These are phyloP conservation scores for Macaca fascicularis DNA, from an alignment of 2,113 vertebrate species.

Conservation along the genomic window T2T-MFA8v1.1 NC_088375.1:148212501-148213000, in stretches of 20 bases:
- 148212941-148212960: background rate
- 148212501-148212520: fast-evolving
- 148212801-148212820: background rate
- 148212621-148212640: slow-evolving; percentile 76
- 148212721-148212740: slow-evolving; percentile 76
- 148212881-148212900: background rate
- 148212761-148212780: slow-evolving; percentile 72
- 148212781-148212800: slow-evolving; percentile 76
- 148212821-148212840: background rate
- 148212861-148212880: background rate
- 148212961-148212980: background rate
- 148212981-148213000: background rate
- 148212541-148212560: background rate
- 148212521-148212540: background rate
- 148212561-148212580: background rate
- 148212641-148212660: slow-evolving; percentile 73
- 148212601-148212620: slow-evolving; percentile 77
- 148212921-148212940: background rate
- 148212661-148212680: slow-evolving; percentile 82
- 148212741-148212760: slow-evolving; percentile 83
- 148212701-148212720: slow-evolving; percentile 61
- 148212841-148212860: background rate
- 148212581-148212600: background rate
- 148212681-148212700: slow-evolving; percentile 75
- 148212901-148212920: background rate